These are phyloP conservation scores for Lepidonotus clava DNA, from an alignment of 2,888 invertebrate species.

Conservation along the genomic window DNA sequence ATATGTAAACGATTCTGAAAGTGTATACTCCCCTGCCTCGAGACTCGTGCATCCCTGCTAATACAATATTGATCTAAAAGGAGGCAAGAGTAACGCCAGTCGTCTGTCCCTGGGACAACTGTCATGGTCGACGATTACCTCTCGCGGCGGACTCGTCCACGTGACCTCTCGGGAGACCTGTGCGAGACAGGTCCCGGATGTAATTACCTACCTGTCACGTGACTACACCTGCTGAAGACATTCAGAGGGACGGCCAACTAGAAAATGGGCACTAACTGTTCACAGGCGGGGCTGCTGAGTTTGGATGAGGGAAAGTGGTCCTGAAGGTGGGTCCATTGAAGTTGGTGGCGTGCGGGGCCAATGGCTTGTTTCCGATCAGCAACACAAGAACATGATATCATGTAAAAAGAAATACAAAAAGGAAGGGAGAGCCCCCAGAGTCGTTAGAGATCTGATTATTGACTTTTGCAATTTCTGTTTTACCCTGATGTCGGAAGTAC, in stretches of 20 bases:
- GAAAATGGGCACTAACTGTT: conserved; percentile 3
- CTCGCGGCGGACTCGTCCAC: conserved; percentile 13
- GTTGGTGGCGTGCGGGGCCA: no score
- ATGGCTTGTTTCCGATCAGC: no score
- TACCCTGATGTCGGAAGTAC: no score
- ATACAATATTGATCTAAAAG: conserved; percentile 30
- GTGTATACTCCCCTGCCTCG: no score
- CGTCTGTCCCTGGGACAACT: conserved; percentile 9
- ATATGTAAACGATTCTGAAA: no score
- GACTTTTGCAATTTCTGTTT: no score
- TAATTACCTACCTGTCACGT: conserved; percentile 48
- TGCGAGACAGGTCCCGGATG: conserved; percentile 33
- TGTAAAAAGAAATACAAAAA: no score
- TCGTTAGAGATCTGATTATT: no score
- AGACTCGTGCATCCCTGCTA: no score
- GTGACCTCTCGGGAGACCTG: conserved; percentile 41
- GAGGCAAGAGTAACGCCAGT: neutral
- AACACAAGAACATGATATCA: no score
- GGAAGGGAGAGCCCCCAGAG: no score
- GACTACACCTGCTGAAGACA: conserved; percentile 38
- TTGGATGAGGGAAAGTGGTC: neutral
- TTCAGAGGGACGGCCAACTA: neutral
- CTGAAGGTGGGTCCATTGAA: no score
- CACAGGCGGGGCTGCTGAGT: neutral
- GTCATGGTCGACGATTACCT: conserved; percentile 39